Conservation (phyloP, 2,113 vertebrate genomes). For the Pangasianodon hypophthalmus region DNA sequence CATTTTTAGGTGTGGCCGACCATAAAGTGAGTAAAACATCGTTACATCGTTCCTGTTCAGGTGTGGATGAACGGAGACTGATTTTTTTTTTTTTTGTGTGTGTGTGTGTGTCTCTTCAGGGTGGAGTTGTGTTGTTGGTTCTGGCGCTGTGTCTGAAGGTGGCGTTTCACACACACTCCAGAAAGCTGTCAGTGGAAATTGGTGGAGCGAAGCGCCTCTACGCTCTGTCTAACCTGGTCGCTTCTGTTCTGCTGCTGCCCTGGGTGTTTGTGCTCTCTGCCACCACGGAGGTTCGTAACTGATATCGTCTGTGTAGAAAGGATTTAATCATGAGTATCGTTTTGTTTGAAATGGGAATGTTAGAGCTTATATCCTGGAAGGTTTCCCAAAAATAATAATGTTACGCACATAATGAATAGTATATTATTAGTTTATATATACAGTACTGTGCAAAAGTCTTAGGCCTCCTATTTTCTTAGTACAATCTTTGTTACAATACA, state of each 20-base stretch:
- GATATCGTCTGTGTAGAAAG: not conserved
- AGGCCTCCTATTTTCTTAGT: no score
- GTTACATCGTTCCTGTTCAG: not conserved
- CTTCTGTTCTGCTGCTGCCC: conserved; percentile 83
- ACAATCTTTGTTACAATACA: no score
- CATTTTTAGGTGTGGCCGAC: conserved; percentile 93
- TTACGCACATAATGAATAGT: not conserved
- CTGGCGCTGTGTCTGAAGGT: conserved; percentile 89
- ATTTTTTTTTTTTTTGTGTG: not conserved
- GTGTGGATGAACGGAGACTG: not conserved
- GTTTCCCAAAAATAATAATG: not conserved
- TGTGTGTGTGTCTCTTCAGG: conserved; percentile 69
- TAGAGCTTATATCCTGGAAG: not conserved
- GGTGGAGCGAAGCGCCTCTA: conserved; percentile 94
- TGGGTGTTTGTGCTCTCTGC: conserved; percentile 91
- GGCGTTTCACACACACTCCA: conserved; percentile 90
- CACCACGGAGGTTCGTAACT: conserved; percentile 86
- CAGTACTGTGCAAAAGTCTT: no score
- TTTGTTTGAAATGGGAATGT: not conserved
- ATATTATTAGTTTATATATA: not conserved
- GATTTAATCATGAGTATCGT: no score
- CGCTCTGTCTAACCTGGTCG: conserved; percentile 89
- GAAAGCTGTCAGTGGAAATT: conserved; percentile 90
- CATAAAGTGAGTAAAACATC: conserved; percentile 84
- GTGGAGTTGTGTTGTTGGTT: conserved; percentile 92